Conservation (phyloP, 30 jellyfish, hydroid and myxozoan genomes). For the Hydra vulgaris region DNA sequence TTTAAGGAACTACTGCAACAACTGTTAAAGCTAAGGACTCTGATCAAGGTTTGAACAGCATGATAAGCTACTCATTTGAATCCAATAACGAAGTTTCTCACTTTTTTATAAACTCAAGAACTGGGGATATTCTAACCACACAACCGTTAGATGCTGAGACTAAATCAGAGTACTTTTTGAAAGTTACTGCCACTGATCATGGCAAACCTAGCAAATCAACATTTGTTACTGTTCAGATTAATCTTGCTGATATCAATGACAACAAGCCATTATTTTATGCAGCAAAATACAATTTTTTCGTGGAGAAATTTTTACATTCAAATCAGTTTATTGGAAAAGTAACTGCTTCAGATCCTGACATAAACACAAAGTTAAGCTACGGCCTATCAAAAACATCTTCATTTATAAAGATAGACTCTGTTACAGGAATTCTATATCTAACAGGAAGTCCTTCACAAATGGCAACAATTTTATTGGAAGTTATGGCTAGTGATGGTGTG, state of each 20-base stretch:
- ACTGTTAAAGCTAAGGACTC: conserved; percentile 54
- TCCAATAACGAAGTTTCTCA: conserved; percentile 23
- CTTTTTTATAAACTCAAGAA: conserved; percentile 30
- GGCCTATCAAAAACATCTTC: conserved; percentile 32
- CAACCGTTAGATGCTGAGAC: conserved; percentile 58
- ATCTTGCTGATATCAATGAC: conserved; percentile 65
- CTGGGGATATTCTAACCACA: conserved; percentile 47
- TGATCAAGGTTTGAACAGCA: conserved; percentile 58
- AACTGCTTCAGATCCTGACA: conserved; percentile 60
- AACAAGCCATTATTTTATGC: conserved; percentile 59
- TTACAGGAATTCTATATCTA: conserved; percentile 14
- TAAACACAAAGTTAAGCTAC: conserved; percentile 34
- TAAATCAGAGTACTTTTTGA: conserved; percentile 22
- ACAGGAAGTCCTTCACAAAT: conserved; percentile 30
- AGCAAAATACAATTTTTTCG: conserved; percentile 33
- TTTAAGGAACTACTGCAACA: conserved; percentile 28
- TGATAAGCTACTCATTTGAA: conserved; percentile 47
- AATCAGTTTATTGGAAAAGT: conserved; percentile 89
- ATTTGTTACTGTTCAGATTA: conserved; percentile 43
- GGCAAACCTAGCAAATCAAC: conserved; percentile 65
- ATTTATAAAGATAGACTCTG: not conserved
- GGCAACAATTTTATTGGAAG: conserved; percentile 27
- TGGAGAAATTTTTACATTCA: conserved; percentile 29
- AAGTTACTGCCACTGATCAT: conserved; percentile 50
- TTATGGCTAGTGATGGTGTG: conserved; percentile 61